These are phyloP conservation scores for Atta colombica DNA, from an alignment of 1,140 invertebrate species.

Conservation along the genomic window DNA sequence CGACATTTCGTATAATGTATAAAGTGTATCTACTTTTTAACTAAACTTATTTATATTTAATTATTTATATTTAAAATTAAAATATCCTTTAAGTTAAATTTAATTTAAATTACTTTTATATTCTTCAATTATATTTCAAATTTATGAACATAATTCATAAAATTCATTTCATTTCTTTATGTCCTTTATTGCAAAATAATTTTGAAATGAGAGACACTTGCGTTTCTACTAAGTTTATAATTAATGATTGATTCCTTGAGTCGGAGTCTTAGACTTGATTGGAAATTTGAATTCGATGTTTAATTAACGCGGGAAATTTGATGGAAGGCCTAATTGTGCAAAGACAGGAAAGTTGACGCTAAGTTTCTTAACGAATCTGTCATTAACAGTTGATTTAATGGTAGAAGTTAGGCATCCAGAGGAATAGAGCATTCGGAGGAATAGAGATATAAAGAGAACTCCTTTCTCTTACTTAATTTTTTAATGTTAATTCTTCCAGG, in stretches of 20 bases:
- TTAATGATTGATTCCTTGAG: not conserved
- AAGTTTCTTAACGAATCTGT: constrained; percentile 42
- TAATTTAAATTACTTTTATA: not conserved
- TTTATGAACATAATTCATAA: not conserved
- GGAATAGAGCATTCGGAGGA: not conserved
- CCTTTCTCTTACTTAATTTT: not conserved
- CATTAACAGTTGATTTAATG: constrained; percentile 36
- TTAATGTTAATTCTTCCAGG: not conserved
- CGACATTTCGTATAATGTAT: not conserved
- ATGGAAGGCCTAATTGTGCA: constrained; percentile 34
- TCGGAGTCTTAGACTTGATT: constrained; percentile 3
- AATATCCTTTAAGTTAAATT: not conserved
- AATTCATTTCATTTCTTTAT: not conserved
- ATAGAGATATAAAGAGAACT: not conserved
- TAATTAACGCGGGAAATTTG: constrained; percentile 40
- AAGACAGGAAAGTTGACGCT: not conserved
- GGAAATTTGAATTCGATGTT: constrained; percentile 48
- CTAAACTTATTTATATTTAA: no score
- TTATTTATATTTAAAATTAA: not conserved
- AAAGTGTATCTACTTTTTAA: not conserved
- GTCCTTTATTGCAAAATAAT: not conserved
- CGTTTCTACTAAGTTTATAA: not conserved
- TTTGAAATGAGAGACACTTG: not conserved
- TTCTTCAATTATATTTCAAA: not conserved
- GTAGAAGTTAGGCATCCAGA: not conserved